Percentiles rank a stretch among this genome's conserved stretches.
Evolutionary conservation across 2,797 vertebrate species (phyloP).

Genomic region (Ptychobarbus kaznakovi): DNA sequence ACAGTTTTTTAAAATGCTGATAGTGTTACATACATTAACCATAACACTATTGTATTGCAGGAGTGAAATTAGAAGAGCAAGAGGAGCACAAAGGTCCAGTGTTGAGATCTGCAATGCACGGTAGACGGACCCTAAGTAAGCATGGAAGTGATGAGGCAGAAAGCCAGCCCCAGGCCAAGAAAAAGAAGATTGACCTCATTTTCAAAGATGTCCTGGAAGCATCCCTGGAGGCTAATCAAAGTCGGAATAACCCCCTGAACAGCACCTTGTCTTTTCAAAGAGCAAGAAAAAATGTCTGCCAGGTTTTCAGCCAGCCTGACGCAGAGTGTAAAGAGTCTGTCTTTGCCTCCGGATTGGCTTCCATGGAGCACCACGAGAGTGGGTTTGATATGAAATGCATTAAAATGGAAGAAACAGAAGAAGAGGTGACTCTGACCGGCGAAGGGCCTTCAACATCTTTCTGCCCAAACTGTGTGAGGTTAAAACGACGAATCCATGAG

Average conservation of each 20-base stretch:
- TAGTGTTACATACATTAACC: constrained; percentile 12
- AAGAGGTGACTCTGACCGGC: constrained; percentile 72
- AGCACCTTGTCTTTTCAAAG: constrained; percentile 77
- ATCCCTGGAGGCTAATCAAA: constrained; percentile 83
- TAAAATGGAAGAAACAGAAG: constrained; percentile 84
- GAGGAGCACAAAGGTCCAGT: constrained; percentile 78
- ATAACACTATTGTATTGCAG: constrained; percentile 57
- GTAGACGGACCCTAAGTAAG: constrained; percentile 80
- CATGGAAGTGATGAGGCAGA: constrained; percentile 83
- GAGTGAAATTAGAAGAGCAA: constrained; percentile 77
- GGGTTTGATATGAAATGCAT: constrained; percentile 74
- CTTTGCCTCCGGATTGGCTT: constrained; percentile 62
- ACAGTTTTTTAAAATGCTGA: not conserved
- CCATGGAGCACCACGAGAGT: constrained; percentile 73
- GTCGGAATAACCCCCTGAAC: constrained; percentile 75
- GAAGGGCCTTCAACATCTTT: constrained; percentile 91
- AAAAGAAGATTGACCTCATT: constrained; percentile 94
- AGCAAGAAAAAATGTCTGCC: constrained; percentile 74
- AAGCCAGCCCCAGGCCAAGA: constrained; percentile 85
- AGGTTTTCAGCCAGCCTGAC: constrained; percentile 72
- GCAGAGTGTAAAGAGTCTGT: constrained; percentile 76
- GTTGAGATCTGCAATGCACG: constrained; percentile 77
- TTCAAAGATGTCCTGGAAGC: constrained; percentile 94
- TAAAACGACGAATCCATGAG: constrained; percentile 91
- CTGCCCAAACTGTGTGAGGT: constrained; percentile 92